Base-by-base conservation (phyloP, 2,113 vertebrate genomes). In the Potamarius usumacintae region DNA sequence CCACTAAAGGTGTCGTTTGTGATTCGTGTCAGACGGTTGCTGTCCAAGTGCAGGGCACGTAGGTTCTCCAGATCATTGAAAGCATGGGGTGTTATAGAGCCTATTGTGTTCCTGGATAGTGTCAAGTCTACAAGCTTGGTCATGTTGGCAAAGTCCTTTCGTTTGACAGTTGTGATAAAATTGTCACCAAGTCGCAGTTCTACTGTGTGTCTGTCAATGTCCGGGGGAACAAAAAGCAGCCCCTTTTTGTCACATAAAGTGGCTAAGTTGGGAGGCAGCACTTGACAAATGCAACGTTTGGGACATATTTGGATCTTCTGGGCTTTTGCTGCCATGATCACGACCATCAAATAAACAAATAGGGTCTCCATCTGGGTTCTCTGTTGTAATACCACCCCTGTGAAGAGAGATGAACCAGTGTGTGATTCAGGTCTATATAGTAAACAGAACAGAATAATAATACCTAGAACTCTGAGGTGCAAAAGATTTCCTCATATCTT, bases 161-260 rank as follows among this genome's bases (percentile, higher is more conserved):
- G 96, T 88, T 99, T 99, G 93, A 99, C 95, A 91, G 92, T 97
- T 84, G 98, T 99, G 88, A 99, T 97, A 92, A 99, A 99, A 92
- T 99, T 99, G 94, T 99, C 98, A 69, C 97, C 98, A 81, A 99
- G 94, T 4, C 98, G 94, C 92, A 99, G 94, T 93, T 99, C 98
- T 89, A 99, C 97, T 0, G 98, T 99, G 96, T 97, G 97, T 92
- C 98, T 92, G 94, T 99, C 97, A 89, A 99, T 99, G 94, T 98
- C 99, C 27, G 98, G 97, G 60, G 98, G 98, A 90, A 99, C 97
- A 90, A 99, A 99, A 20, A 99, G 95, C 79, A 99, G 97, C 86
- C 98, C 98, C 95, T 99, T 99, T 94, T 99, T 99, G 94, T 97
- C 98, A 92, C 98, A 99, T 92, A 99, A 92, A 7, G 98, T 99